These are phyloP conservation scores for Aplysina aerophoba DNA, from an alignment of 37 sponge, comb jelly and placozoan genomes.

Conservation along the genomic window DNA sequence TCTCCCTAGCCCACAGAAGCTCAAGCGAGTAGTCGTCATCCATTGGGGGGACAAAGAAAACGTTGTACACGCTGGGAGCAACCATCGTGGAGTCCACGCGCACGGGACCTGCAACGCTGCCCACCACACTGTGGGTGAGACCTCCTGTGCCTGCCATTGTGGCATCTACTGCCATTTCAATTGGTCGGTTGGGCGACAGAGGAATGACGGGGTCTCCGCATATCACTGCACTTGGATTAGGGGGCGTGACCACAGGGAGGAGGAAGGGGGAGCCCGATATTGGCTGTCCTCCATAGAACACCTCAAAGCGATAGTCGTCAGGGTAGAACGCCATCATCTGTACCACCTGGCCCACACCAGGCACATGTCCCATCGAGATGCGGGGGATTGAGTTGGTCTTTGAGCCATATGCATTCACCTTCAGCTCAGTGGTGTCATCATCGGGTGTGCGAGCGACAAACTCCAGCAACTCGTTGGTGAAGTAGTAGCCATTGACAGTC, in stretches of 20 bases:
- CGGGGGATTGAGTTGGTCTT: constrained; percentile 45
- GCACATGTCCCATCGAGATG: background rate
- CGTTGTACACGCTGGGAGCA: constrained; percentile 27
- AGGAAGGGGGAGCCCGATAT: constrained; percentile 72
- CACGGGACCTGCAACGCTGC: constrained; percentile 25
- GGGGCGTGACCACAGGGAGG: constrained; percentile 37
- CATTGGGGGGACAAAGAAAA: constrained; percentile 46
- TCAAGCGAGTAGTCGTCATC: constrained; percentile 44
- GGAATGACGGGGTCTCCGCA: constrained; percentile 64
- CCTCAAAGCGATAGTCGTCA: constrained; percentile 65
- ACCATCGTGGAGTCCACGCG: constrained; percentile 30
- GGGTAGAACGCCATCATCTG: constrained; percentile 42
- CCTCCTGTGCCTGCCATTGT: constrained; percentile 63
- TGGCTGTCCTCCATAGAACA: constrained; percentile 48
- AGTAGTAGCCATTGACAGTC: constrained; percentile 36
- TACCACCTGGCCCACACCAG: constrained; percentile 58
- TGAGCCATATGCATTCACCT: constrained; percentile 33
- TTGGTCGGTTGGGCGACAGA: constrained; percentile 41
- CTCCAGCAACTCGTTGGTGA: constrained; percentile 45
- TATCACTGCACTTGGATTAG: constrained; percentile 45
- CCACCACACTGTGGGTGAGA: constrained; percentile 22
- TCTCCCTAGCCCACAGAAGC: constrained; percentile 46
- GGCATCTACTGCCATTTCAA: constrained; percentile 70
- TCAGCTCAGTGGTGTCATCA: constrained; percentile 29
- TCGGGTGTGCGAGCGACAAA: constrained; percentile 40